Base-by-base conservation (phyloP, 2,113 vertebrate genomes). In the Periophthalmodon schlosseri region DNA sequence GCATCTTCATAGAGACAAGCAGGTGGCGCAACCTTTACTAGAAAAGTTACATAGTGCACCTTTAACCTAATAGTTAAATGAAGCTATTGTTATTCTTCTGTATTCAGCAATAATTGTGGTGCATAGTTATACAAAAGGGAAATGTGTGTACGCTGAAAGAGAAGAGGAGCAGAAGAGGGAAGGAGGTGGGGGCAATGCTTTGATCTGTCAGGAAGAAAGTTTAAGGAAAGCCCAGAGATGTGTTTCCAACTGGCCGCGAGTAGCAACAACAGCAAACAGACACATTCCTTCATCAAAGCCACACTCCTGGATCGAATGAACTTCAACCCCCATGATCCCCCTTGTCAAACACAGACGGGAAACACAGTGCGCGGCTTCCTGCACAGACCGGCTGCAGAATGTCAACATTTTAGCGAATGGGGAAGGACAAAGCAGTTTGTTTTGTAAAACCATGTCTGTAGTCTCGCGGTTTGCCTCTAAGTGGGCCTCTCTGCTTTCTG, bases 261-360 rank as follows among this genome's bases (percentile, higher is more conserved):
- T 28, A 57, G 16, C 70, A 44, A 69, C 66, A 69, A 63, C 56
- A 28, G 81, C 86, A 80, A 91, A 90, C 85, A 71, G 85, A 60
- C 78, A 80, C 78, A 89, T 89, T 88, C 84, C 84, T 68, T 77
- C 85, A 89, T 89, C 87, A 89, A 91, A 68, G 72, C 20, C 70
- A 71, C 78, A n/a, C 54, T 82, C 73, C 75, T 86, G 87, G 84
- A 75, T 76, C 69, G 21, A 85, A 80, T 90, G 81, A 85, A 88
- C 84, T 84, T 80, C 88, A 90, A 82, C 86, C 84, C 86, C 84
- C 81, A 77, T 80, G 78, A 85, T 86, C 84, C 86, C 81, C 76
- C 81, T 85, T 78, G 82, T 86, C 84, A 91, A 90, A 90, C 87
- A 84, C 72, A 69, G 81, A 80, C 84, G 85, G 89, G 89, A 91